Evolutionary conservation across 2,797 vertebrate genomes (phyloP).

Genomic region (Tragelaphus eurycerus): DNA sequence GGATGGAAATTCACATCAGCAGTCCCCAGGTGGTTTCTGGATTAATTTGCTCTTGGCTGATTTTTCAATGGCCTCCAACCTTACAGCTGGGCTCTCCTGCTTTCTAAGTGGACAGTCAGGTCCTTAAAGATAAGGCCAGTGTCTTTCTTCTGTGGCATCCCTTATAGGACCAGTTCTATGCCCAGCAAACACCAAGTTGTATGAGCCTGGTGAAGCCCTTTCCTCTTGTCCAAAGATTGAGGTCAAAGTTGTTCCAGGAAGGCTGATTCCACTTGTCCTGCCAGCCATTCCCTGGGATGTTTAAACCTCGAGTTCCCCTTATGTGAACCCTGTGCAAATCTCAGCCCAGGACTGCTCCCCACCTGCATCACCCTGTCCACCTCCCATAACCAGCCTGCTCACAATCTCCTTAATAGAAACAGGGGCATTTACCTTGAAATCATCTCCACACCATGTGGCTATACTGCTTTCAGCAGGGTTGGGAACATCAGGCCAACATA

Average conservation of each 20-base stretch:
- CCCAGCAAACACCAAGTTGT: not conserved
- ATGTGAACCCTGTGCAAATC: not conserved
- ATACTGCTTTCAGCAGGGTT: slow-evolving; percentile 82
- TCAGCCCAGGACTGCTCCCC: not conserved
- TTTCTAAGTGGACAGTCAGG: not conserved
- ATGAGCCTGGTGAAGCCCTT: not conserved
- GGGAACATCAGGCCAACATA: slow-evolving; percentile 83
- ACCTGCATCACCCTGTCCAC: not conserved
- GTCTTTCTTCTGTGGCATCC: not conserved
- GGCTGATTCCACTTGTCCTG: not conserved
- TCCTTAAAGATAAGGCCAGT: not conserved
- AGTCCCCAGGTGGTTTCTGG: not conserved
- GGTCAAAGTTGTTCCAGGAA: not conserved
- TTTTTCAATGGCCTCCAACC: not conserved
- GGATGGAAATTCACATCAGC: not conserved
- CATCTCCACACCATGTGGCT: slow-evolving; percentile 69
- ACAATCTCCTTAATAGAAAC: not conserved
- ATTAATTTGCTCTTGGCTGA: not conserved
- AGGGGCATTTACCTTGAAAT: slow-evolving; percentile 74
- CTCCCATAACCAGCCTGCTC: not conserved
- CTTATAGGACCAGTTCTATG: not conserved
- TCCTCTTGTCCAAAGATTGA: not conserved
- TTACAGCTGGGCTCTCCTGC: not conserved
- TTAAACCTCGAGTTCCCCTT: not conserved
- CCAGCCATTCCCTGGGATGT: not conserved